Base-by-base conservation (phyloP, 2,797 vertebrate species). In the Gymnocypris eckloni region DNA sequence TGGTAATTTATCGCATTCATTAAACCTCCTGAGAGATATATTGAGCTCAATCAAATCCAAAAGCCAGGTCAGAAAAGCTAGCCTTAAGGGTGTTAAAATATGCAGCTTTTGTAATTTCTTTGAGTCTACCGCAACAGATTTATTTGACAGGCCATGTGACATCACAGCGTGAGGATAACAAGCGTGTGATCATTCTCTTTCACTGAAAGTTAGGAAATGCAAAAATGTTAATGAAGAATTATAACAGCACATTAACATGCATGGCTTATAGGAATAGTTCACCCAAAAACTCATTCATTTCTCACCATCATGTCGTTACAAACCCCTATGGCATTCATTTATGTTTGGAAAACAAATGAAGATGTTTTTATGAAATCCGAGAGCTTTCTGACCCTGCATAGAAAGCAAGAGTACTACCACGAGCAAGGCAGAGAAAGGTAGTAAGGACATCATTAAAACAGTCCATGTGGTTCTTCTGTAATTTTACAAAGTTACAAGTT, bases 71-170 rank as follows among this genome's bases (percentile, higher is more conserved):
- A 64, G 52, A 67, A 22, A 77, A 84, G 33, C 54, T 78, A 37
- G 25, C 33, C 4, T 70, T 18, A 77, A 11, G 45, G 48, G 50
- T 54, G n/a, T 10, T 79, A 6, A 69, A 48, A 79, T 56, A 8
- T 56, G 50, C 6, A 11, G 43, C 15, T 80, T 69, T 79, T 80
- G 20, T 50, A 50, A 80, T 72, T 48, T 69, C 22, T 16, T 37
- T 70, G 39, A 85, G 18, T 71, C 12, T 3, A 41, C 48, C 0
- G n/a, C 15, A 77, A 41, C 11, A n/a, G 67, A 79, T 79, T 13
- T 48, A 41, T 79, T 45, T 85, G 59, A 80, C 45, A 70, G 70
- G 25, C 7, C 48, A 37, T 6, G 2, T 77, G 73, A 39, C 73
- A 22, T 39, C 28, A 54, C 18, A 54, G 50, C 20, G 50, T 13